Percentiles rank a stretch among this genome's conserved stretches.
Evolutionary conservation across 2,888 invertebrate species (phyloP).

Genomic region (Dione juno): DNA sequence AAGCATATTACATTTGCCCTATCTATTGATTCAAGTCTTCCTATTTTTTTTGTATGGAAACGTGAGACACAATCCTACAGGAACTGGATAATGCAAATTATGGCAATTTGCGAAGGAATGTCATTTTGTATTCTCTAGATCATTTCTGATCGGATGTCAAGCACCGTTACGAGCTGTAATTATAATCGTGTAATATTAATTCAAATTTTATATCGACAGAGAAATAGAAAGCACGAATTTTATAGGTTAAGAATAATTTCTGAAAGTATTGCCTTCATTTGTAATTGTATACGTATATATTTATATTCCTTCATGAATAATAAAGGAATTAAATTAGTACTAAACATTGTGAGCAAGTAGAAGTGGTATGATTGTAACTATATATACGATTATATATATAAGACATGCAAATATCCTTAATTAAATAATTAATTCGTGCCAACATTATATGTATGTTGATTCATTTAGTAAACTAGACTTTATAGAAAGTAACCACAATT

Average conservation of each 20-base stretch:
- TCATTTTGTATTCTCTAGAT: slow-evolving; percentile 28
- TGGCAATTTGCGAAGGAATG: slow-evolving; percentile 35
- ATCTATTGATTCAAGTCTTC: slow-evolving; percentile 33
- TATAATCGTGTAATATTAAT: background rate
- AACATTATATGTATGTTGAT: too few species aligned
- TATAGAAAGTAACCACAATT: background rate
- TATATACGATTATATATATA: too few species aligned
- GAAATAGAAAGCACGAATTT: background rate
- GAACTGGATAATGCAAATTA: slow-evolving; percentile 42
- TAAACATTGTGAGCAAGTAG: too few species aligned
- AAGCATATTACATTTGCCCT: slow-evolving; percentile 26
- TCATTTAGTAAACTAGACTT: background rate
- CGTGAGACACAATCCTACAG: slow-evolving; percentile 37
- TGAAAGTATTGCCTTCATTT: too few species aligned
- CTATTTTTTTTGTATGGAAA: slow-evolving; percentile 28
- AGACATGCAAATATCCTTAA: too few species aligned
- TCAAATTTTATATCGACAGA: background rate
- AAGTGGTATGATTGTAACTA: too few species aligned
- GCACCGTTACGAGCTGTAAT: background rate
- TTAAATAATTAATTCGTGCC: background rate
- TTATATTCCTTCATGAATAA: too few species aligned
- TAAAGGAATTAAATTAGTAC: too few species aligned
- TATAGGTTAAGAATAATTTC: too few species aligned
- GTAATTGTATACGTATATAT: too few species aligned
- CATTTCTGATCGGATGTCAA: slow-evolving; percentile 9